Evolutionary conservation across 2,113 vertebrate genomes (phyloP), one percentile per base, ranked within the genome.

Genomic region (Burhinus bistriatus): DNA sequence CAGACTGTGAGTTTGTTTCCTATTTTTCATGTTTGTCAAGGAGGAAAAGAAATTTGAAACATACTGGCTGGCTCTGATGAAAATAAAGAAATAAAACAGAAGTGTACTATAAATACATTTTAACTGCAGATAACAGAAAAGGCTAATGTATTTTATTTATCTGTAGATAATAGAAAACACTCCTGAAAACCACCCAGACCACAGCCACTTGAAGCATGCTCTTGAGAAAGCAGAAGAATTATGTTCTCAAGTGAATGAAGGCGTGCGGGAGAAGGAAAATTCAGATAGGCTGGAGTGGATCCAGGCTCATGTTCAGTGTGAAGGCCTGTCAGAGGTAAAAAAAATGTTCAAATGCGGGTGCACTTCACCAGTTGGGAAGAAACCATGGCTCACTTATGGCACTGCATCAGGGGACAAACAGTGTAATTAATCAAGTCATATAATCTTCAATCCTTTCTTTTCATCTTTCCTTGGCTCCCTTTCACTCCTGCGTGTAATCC

Each of bases 221-320:
- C 98, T 99, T 98, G 99, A 99, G 96, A 99, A 99, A 93, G 99
- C 99, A 0, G 99, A 99, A 97, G 99, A 99, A 96, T 98, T 99
- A 49, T 99, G 99, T 84, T 99, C 99, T 8, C 99, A 99, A 98
- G 99, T 99, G 94, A 99, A 99, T 14, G 99, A 99, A 96, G 99
- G 99, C 1, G 99, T 99, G 59, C 97, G 99, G 3, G 99, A 99
- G 97, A 99, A 99, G 98, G 99, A 99, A 92, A 99, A 99, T 98
- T 99, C 99, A 0, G 99, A 99, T 95, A 98, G 99, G 44, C 98
- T 99, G 95, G 99, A 99, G 98, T 99, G 99, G 99, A 99, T 99
- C 90, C 99, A 99, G 97, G 99, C 99, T 66, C 99, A 99, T 1
- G 99, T 99, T 73, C 99, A 99, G 96, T 99, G 99, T 54, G 99